Evolutionary conservation across 2,888 invertebrate species (phyloP).

Genomic region (Osmoderma eremita): DNA sequence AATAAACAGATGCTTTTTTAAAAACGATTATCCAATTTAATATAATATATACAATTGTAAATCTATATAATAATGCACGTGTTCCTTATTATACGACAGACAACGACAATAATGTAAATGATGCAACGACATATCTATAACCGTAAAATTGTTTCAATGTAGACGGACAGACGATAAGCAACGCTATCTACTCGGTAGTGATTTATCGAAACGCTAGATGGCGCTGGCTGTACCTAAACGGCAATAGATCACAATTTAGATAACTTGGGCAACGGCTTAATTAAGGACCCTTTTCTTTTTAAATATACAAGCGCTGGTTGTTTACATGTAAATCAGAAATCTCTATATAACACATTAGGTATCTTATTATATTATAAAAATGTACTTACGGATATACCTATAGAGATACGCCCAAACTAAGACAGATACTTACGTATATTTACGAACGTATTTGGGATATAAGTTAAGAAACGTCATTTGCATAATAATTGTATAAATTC

Average conservation of each 20-base stretch:
- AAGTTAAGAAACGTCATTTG: background rate
- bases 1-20: no score
- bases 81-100: no score
- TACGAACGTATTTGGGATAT: no score
- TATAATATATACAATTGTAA: no score
- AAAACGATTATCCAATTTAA: no score
- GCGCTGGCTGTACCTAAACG: conserved; percentile 13
- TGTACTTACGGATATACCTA: background rate
- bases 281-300: conserved; percentile 14
- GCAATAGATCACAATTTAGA: conserved; percentile 34
- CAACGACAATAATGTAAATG: conserved; percentile 10
- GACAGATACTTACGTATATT: no score
- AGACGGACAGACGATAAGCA: conserved; percentile 13
- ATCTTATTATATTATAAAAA: no score
- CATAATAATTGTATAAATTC: conserved; percentile 13
- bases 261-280: conserved; percentile 32
- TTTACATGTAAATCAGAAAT: conserved; percentile 19
- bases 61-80: no score
- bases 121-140: conserved; percentile 5
- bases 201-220: conserved; percentile 23
- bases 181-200: conserved; percentile 1
- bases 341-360: no score
- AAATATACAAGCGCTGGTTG: conserved; percentile 7
- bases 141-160: conserved; percentile 29
- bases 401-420: no score